Percentiles rank a stretch among this genome's conserved stretches.
These are phyloP conservation scores for Ceryle rudis DNA, from an alignment of 2,797 vertebrate species.

Conservation along the genomic window DNA sequence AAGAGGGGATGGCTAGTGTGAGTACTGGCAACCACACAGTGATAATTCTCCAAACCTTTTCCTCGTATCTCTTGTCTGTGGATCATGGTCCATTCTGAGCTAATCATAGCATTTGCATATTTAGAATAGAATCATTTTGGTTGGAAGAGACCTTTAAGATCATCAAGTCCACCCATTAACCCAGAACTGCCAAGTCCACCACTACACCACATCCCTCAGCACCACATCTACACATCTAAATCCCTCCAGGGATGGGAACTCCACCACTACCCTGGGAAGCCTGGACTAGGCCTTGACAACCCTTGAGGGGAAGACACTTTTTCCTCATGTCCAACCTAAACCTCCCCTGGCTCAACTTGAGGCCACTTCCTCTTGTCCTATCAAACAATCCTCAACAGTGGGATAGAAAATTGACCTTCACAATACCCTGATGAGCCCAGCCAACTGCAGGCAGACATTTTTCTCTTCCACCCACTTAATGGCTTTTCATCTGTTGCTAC, in stretches of 20 bases:
- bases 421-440: background rate
- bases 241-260: no score
- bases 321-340: no score
- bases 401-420: background rate
- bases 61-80: background rate
- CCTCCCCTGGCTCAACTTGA: background rate
- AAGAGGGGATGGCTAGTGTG: background rate
- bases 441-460: background rate
- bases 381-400: background rate
- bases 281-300: no score
- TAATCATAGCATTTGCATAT: background rate
- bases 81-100: background rate
- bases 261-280: no score
- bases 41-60: background rate
- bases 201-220: no score
- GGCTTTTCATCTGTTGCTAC: background rate
- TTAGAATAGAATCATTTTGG: background rate
- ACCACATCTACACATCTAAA: no score
- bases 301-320: no score
- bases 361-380: background rate
- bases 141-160: background rate
- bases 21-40: background rate
- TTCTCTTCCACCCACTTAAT: background rate
- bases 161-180: background rate
- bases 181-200: background rate